Evolutionary conservation across 2,797 vertebrate species (phyloP).

Genomic region (Enoplosus armatus): DNA sequence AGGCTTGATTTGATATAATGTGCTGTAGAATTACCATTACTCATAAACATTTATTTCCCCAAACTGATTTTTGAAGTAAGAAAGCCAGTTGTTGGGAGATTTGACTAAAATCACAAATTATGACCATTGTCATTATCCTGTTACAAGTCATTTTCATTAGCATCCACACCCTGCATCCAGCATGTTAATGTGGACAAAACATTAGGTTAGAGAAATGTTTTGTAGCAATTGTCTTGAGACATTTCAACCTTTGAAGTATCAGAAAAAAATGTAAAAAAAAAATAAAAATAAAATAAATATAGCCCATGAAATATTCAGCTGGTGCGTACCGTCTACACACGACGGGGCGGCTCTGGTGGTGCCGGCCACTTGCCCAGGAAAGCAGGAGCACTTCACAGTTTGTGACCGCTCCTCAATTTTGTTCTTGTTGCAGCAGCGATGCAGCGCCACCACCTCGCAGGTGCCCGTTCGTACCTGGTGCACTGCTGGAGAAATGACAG

Average conservation of each 20-base stretch:
- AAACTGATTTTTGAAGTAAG: too few species aligned
- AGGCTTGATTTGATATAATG: neutral
- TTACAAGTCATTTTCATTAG: neutral
- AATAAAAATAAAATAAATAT: neutral
- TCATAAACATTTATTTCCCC: too few species aligned
- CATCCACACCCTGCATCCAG: neutral
- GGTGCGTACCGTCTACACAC: conserved; percentile 93
- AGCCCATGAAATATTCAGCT: conserved; percentile 41
- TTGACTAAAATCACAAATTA: too few species aligned
- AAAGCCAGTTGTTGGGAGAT: too few species aligned
- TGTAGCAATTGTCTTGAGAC: too few species aligned
- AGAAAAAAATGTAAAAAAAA: conserved; percentile 19
- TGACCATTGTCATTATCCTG: neutral
- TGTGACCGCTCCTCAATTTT: conserved; percentile 99
- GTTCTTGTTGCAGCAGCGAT: conserved; percentile 99
- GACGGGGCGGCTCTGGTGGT: conserved; percentile 96
- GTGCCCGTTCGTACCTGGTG: conserved; percentile 95
- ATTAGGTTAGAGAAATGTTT: too few species aligned
- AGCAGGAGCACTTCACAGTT: conserved; percentile 99
- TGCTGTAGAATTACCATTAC: neutral
- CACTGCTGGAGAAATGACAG: conserved; percentile 78
- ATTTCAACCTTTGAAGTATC: neutral
- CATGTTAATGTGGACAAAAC: too few species aligned
- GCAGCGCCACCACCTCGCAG: conserved; percentile 97
- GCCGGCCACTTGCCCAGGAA: conserved; percentile 97